Evolutionary conservation across 2,888 invertebrate genomes (phyloP), one percentile per base, ranked within the genome.

Genomic region (Dryobotodes eremita): DNA sequence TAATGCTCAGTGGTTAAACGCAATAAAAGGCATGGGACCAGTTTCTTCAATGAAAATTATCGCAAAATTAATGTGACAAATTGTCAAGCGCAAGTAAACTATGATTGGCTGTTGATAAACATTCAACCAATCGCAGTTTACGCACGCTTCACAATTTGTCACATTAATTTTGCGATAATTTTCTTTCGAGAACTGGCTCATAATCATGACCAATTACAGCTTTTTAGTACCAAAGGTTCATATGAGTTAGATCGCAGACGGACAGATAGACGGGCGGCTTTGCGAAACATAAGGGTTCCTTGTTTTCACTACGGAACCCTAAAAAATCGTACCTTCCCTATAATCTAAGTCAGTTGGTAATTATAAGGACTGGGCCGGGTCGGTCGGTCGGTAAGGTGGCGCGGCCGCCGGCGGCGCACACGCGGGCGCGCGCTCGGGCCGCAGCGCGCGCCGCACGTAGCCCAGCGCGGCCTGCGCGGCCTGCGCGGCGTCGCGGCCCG

Each of bases 361-460:
- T 8, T 68, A 69, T 50, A 68, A 15, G 50, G 10, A 23, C 31
- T 15, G 31, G 15, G 31, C 15, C 1, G 10, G 10, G 10, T 53
- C 53, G 68, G 23, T 15, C 26, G 31, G 17, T n/a, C 3, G 13
- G 3, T 59, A 20, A 6, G 13, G 31, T 36, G 15, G 13, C 4
- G 26, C n/a, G 69, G 6, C 8, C 3, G 26, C n/a, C 36, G 26
- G 26, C 5, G 8, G 71, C 59, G 42, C 11, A 15, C 23, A n/a
- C 0, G 36, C 0, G 15, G 15, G 26, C 26, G 42, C 31, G 20
- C 20, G 36, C 15, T 70, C 53, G 23, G 42, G 0, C 46, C 13
- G 77, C 80, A 93, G 91, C 84, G 88, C 90, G 76, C 90, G 91
- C 55, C 85, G 89, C 86, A 94, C 77, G 91, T 93, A 92, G 78